Percentiles rank a stretch among this genome's conserved stretches.
These are phyloP conservation scores for Leptonema lineaticorne DNA, from an alignment of 1,140 invertebrate species.

Conservation along the genomic window DNA sequence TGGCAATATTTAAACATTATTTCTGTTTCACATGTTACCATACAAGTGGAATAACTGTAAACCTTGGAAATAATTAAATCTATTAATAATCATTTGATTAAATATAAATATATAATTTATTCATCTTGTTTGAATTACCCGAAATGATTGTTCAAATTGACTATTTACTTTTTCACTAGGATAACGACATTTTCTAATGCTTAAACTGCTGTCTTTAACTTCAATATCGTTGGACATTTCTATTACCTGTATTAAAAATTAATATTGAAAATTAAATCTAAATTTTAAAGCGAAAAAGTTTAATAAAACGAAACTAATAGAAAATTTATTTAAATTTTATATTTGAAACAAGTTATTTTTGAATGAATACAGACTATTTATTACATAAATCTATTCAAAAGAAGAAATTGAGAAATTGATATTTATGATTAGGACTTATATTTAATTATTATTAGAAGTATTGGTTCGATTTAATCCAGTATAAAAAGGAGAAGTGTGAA, in stretches of 20 bases:
- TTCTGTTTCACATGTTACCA: constrained; percentile 52
- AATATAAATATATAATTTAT: no score
- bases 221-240: constrained; percentile 55
- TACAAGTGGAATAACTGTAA: constrained; percentile 59
- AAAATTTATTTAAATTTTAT: not conserved
- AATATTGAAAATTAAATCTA: constrained; percentile 42
- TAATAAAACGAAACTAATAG: not conserved
- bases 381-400: no score
- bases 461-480: no score
- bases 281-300: constrained; percentile 29
- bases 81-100: no score
- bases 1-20: constrained; percentile 50
- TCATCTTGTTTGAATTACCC: no score
- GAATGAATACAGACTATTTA: not conserved
- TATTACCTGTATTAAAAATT: constrained; percentile 49
- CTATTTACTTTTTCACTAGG: constrained; percentile 47
- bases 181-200: constrained; percentile 55
- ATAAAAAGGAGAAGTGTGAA: no score
- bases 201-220: constrained; percentile 46
- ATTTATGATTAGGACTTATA: no score
- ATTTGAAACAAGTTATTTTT: not conserved
- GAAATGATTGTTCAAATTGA: constrained; percentile 45
- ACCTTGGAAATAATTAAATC: constrained; percentile 42
- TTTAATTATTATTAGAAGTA: no score
- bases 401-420: no score